phyloP scores from a whole-genome alignment of 2,113 vertebrate genomes.

The Vidua macroura region DNA sequence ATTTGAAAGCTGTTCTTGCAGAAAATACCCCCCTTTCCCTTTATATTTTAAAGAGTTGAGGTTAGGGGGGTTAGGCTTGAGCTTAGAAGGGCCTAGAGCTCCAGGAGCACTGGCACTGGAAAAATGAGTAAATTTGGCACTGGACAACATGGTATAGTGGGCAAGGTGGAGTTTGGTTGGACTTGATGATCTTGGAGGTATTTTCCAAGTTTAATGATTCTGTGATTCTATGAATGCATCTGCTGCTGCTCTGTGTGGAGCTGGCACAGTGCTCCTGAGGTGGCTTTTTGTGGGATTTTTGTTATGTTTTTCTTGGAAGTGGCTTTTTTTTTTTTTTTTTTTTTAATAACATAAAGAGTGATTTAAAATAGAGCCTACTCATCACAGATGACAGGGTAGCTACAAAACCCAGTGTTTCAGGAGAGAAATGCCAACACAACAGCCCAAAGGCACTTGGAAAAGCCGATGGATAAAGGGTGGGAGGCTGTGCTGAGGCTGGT shows the following conservation, averaged over 20 bases:
- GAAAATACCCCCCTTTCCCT: neutral
- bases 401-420: neutral
- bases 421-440: neutral
- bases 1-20: slow-evolving; percentile 9
- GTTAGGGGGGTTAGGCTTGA: neutral
- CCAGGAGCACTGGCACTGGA: neutral
- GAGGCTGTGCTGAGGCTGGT: neutral
- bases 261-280: neutral
- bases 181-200: neutral
- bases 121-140: neutral
- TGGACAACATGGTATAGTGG: neutral
- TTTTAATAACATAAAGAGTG: neutral
- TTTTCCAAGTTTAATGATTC: neutral
- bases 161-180: neutral
- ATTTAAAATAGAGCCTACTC: neutral
- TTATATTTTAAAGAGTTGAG: slow-evolving; percentile 4
- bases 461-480: neutral
- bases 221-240: neutral
- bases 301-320: neutral
- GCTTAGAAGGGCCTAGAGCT: neutral
- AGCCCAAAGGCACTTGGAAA: neutral
- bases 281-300: neutral
- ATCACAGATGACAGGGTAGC: neutral
- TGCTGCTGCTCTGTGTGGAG: neutral
- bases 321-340: neutral